phyloP scores from a whole-genome alignment of 2,888 invertebrate genomes.

The Catocala nupta region DNA sequence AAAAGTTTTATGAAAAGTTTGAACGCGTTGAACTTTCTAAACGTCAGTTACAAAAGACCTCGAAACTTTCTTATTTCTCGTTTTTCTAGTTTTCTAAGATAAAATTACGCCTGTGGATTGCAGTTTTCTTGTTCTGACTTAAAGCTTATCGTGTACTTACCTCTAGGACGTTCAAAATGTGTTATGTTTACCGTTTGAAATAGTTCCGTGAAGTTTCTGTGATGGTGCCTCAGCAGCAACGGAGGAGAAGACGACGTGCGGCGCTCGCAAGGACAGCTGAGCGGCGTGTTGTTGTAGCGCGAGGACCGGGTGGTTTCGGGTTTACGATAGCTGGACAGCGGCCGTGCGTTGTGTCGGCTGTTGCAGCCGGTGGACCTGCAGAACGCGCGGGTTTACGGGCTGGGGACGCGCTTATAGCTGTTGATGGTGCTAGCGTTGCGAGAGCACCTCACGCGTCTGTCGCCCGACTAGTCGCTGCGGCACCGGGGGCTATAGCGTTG shows the following conservation, averaged over 20 bases:
- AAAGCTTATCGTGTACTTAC: conserved; percentile 20
- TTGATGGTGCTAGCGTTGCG: conserved; percentile 97
- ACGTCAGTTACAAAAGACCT: conserved; percentile 75
- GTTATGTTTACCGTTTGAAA: conserved; percentile 39
- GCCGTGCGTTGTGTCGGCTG: conserved; percentile 97
- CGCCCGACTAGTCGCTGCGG: conserved; percentile 95
- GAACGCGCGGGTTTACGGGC: conserved; percentile 96
- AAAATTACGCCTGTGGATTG: conserved; percentile 40
- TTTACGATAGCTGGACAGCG: conserved; percentile 99
- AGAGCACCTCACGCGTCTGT: conserved; percentile 97
- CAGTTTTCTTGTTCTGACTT: conserved; percentile 8
- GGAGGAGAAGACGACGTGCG: conserved; percentile 78
- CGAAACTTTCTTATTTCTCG: conserved; percentile 80
- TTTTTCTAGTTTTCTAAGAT: conserved; percentile 78
- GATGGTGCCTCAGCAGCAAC: conserved; percentile 84
- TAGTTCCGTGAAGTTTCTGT: conserved; percentile 54
- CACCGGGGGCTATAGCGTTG: conserved; percentile 93
- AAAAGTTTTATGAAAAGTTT: conserved; percentile 35
- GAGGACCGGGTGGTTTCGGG: conserved; percentile 97
- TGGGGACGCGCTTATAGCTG: conserved; percentile 96
- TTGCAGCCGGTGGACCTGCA: conserved; percentile 94
- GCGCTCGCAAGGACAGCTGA: conserved; percentile 87
- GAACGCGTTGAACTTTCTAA: conserved; percentile 79
- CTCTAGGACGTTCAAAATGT: conserved; percentile 38
- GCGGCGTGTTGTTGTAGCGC: conserved; percentile 93